Base-by-base conservation (phyloP, 1,140 invertebrate genomes). In the Bathynomus jamesi region DNA sequence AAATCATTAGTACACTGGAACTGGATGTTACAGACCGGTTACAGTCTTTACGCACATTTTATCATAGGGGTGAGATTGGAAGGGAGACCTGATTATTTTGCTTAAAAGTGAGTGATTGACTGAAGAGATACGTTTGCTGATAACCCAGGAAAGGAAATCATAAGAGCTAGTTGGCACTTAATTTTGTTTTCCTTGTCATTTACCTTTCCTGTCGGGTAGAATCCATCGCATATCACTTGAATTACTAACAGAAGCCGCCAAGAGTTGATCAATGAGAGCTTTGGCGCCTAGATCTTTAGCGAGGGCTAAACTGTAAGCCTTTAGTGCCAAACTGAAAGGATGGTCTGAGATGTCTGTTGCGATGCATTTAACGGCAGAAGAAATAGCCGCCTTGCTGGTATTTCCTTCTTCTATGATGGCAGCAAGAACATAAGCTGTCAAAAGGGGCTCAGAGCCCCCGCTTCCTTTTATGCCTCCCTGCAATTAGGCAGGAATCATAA, bases 251-350 rank as follows among this genome's bases (percentile, higher is more conserved):
- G 74, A 67, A 1, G 11, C 13, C 4, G 29, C 28, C n/a, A 73
- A 11, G 27, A 76, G 71, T 10, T 67, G 27, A 5, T 31, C 29
- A 11, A 76, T 13, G 24, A 53, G 64, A 29, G 24, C 60, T 53
- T 60, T 61, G 3, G 87, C 87, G 7, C 85, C 84, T 1, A 86
- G 83, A 81, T 92, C 90, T 53, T 88, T 86, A 1, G 91, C 89
- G 60, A 93, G 79, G 79, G 91, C 87, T 0, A 96, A 82, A 0
- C 88, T 90, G 78, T 93, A 92, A 0, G 88, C 85, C n/a, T 88
- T 87, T 5, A 95, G 84, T 31, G 91, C 85, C 40, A 95, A 78
- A 0, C 91, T 87, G 81, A 96, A 96, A 0, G 87, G 83, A 79
- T 94, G 90, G 46, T 89, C 85, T 25, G 75, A 64, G 8, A 21